Base-by-base conservation (phyloP, 2,797 vertebrate genomes). In the Chanos chanos region DNA sequence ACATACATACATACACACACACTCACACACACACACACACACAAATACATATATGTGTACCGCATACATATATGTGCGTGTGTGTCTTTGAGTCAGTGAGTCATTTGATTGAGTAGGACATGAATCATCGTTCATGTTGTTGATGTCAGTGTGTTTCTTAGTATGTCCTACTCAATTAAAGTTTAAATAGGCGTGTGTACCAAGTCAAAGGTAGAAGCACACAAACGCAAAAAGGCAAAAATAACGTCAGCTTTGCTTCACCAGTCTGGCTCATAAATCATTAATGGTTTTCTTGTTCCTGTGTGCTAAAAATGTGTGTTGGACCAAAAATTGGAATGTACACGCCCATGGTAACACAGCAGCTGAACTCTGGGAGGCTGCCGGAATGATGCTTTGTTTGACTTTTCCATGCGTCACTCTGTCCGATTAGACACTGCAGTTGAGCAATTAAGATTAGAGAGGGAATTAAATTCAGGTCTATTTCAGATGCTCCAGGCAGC, bases 361-460 rank as follows among this genome's bases (percentile, higher is more conserved):
- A n/a, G n/a, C n/a, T n/a, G n/a, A n/a, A n/a, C n/a, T n/a, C n/a
- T n/a, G n/a, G n/a, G n/a, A n/a, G n/a, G n/a, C 15, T 22, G 25
- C 34, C 37, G 7, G 30, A 27, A 50, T 4, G 15, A 4, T 34
- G 53, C 18, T 25, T 28, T 28, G 36, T 6, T 31, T 45, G 7
- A 49, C 28, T 57, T 34, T 58, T 62, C 36, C 18, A 43, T 12
- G 36, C 19, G 30, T 19, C 18, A 16, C 30, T 61, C n/a, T 55
- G 50, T 61, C 44, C 19, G 52, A 50, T 53, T 48, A 54, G 64
- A 67, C 34, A 30, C 43, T 50, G 58, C 34, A 25, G 54, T 44
- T 41, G n/a, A 61, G 48, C 47, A 53, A 71, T 61, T 68, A 68
- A 18, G 51, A 64, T 55, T 40, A 45, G 58, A 53, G 33, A 33